Evolutionary conservation across 1,140 invertebrate genomes (phyloP).

Genomic region (Zaprionus vittiger): DNA sequence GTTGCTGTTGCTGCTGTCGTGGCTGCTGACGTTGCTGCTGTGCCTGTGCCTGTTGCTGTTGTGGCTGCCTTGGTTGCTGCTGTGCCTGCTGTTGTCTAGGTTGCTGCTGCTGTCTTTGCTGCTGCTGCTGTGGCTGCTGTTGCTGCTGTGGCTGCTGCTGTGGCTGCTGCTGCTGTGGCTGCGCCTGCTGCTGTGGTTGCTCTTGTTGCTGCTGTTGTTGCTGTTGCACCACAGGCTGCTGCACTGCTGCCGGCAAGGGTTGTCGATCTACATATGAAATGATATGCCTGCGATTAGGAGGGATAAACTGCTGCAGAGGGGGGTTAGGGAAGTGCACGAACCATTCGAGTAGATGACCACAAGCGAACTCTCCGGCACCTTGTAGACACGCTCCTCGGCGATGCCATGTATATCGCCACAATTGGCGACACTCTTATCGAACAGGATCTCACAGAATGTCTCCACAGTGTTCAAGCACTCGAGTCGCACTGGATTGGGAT

Average conservation of each 20-base stretch:
- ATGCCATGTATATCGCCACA: constrained; percentile 74
- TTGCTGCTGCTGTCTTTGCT: not conserved
- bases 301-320: not conserved
- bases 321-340: constrained; percentile 9
- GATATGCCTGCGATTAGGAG: not conserved
- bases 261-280: not conserved
- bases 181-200: not conserved
- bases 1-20: too few species aligned
- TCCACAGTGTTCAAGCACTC: constrained; percentile 73
- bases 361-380: constrained; percentile 67
- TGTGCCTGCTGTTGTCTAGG: too few species aligned
- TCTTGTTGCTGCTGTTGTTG: not conserved
- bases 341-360: constrained; percentile 55
- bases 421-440: constrained; percentile 66
- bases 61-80: not conserved
- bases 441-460: constrained; percentile 74
- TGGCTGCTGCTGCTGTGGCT: not conserved
- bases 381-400: constrained; percentile 71
- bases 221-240: not conserved
- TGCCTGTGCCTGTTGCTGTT: not conserved
- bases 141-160: not conserved
- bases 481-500: constrained; percentile 78
- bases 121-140: constrained; percentile 1
- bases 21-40: constrained; percentile 1
- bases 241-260: not conserved